Evolutionary conservation across 2,113 vertebrate species (phyloP).

Genomic region (Eublepharis macularius): DNA sequence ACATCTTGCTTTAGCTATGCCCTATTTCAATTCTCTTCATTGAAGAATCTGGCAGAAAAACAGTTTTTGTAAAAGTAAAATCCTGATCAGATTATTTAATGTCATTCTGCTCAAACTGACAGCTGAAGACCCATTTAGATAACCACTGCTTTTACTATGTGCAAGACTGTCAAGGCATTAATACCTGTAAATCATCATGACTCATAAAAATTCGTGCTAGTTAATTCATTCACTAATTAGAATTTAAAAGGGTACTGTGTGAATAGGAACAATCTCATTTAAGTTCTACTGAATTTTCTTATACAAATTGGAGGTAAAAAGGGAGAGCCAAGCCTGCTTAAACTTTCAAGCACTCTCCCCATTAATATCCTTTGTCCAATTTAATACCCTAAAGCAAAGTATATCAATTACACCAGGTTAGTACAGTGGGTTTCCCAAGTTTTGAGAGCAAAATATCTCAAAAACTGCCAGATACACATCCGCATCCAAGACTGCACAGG

Average conservation of each 20-base stretch:
- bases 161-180: slow-evolving; percentile 45
- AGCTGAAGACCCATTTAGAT: slow-evolving; percentile 30
- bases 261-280: slow-evolving; percentile 46
- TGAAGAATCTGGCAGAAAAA: not conserved
- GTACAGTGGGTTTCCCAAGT: not conserved
- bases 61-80: not conserved
- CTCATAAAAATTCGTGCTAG: slow-evolving; percentile 59
- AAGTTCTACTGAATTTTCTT: slow-evolving; percentile 51
- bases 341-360: slow-evolving; percentile 45
- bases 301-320: slow-evolving; percentile 46
- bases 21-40: slow-evolving; percentile 15
- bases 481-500: not conserved
- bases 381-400: slow-evolving; percentile 28
- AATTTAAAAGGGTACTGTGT: slow-evolving; percentile 49
- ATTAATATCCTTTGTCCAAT: slow-evolving; percentile 30
- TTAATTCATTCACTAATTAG: slow-evolving; percentile 58
- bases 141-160: slow-evolving; percentile 36
- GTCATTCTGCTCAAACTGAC: not conserved
- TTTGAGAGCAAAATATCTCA: not conserved
- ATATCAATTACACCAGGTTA: slow-evolving; percentile 43
- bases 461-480: not conserved
- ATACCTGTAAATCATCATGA: slow-evolving; percentile 59
- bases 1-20: not conserved
- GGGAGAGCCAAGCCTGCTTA: slow-evolving; percentile 43
- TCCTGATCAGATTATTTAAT: slow-evolving; percentile 26